Evolutionary conservation across 1,140 invertebrate genomes (phyloP), one percentile per base, ranked within the genome.

Genomic region (Apolygus lucorum): DNA sequence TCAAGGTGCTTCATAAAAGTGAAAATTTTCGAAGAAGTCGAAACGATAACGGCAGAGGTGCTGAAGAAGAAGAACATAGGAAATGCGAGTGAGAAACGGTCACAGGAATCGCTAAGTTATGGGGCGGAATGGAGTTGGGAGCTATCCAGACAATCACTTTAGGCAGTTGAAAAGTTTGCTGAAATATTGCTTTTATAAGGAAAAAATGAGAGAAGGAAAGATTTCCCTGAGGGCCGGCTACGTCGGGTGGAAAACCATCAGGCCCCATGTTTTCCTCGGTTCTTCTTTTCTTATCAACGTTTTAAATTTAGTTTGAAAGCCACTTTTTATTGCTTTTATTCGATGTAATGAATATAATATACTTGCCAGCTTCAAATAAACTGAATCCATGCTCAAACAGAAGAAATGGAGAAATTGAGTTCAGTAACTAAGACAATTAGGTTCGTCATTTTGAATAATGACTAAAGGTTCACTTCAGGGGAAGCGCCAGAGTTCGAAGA

Each of bases 181-280:
- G 54, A 59, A 59, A 59, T 59, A 59, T 59, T 59, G 54, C 54
- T 59, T 59, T 59, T 59, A 59, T 59, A 59, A 59, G 22, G 54
- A 59, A 59, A 59, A 59, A 59, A 59, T 59, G 54, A 59, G 54
- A 24, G 22, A 21, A 59, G 54, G 22, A 59, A 59, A 59, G 54
- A 59, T 59, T 59, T 59, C 54, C 54, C 54, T 14, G 54, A 59
- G 54, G 54, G 4, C 22, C 54, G 22, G 22, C 54, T 17, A 59
- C 54, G 11, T 59, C 22, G 13, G 54, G 54, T 24, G 54, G 34
- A 42, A n/a, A 42, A 42, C 34, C 34, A 42, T 42, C 34, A 17
- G 4, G 4, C 34, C 34, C 4, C 34, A 42, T 42, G 34, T 42
- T 42, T 4, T 17, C 34, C 34, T 4, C 34, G 34, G 17, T 42